Conservation (phyloP, 2,888 invertebrate species). For the Eremobia ochroleuca region DNA sequence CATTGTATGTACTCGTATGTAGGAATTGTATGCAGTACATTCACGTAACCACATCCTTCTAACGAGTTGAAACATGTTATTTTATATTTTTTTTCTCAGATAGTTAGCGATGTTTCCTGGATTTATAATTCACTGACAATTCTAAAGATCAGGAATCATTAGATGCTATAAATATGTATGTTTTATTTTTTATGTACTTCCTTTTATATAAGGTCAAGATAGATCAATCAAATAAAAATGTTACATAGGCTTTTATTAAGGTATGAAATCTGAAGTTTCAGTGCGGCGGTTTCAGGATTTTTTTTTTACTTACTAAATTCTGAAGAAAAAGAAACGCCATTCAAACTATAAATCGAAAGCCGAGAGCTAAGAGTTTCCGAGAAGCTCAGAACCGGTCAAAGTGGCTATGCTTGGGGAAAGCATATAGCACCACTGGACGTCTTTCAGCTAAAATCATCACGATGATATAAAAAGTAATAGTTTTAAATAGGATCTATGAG, state of each 20-base stretch:
- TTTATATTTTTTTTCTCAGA: constrained; percentile 33
- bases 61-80: constrained; percentile 42
- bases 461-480: not conserved
- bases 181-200: constrained; percentile 1
- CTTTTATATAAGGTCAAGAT: not conserved
- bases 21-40: constrained; percentile 2
- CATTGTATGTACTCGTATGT: not conserved
- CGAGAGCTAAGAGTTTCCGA: not conserved
- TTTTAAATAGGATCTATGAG: not conserved
- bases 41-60: not conserved
- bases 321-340: not conserved
- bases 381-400: not conserved
- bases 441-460: not conserved
- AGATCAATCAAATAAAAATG: not conserved
- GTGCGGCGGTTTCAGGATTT: not conserved
- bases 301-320: not conserved
- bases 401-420: not conserved
- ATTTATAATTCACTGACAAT: constrained; percentile 41
- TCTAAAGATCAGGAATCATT: constrained; percentile 51
- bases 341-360: not conserved
- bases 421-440: not conserved
- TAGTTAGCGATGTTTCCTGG: constrained; percentile 39
- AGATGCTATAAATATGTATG: constrained; percentile 21
- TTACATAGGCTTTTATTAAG: not conserved
- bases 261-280: not conserved